Evolutionary conservation across 2,888 invertebrate genomes (phyloP).

Genomic region (Lysandra bellargus): DNA sequence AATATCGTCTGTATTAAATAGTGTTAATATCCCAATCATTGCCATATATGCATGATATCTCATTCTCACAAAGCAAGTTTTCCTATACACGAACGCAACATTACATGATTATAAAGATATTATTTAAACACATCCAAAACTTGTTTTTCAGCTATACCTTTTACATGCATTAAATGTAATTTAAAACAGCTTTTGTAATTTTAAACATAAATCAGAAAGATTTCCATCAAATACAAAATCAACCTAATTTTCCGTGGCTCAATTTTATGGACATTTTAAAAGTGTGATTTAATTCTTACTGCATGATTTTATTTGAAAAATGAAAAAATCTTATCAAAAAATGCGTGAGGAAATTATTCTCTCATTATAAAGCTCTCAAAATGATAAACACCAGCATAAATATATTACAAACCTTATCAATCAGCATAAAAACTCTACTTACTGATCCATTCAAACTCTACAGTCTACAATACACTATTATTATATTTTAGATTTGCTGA

Average conservation of each 20-base stretch:
- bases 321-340: neutral
- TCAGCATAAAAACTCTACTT: no score
- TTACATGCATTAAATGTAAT: neutral
- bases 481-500: neutral
- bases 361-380: neutral
- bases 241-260: no score
- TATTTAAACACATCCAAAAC: no score
- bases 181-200: neutral
- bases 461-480: no score
- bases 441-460: no score
- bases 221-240: no score
- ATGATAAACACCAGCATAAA: no score
- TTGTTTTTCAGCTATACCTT: neutral
- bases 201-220: no score
- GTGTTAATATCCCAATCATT: neutral
- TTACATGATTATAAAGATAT: neutral
- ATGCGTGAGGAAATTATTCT: neutral
- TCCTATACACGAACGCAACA: neutral
- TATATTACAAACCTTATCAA: no score
- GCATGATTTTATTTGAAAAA: neutral
- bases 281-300: neutral
- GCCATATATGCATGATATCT: neutral
- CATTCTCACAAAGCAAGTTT: neutral
- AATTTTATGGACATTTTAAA: no score
- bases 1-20: neutral